Evolutionary conservation across 2,888 invertebrate genomes (phyloP).

Genomic region (Melanargia galathea): DNA sequence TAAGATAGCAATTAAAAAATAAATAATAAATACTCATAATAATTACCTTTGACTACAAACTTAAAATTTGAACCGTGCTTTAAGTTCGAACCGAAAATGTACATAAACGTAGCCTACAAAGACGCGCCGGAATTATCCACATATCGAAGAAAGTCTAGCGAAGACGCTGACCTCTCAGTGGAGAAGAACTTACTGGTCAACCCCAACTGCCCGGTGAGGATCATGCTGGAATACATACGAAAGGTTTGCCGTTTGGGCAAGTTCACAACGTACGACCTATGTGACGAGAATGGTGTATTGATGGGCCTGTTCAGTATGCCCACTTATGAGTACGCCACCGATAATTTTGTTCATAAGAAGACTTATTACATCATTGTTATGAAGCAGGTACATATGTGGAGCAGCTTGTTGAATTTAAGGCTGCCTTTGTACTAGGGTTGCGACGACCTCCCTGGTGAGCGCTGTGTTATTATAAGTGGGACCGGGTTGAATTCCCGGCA

Average conservation of each 20-base stretch:
- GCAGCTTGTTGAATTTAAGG: too few relatives aligned
- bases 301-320: slow-evolving; percentile 59
- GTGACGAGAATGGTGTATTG: slow-evolving; percentile 58
- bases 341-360: slow-evolving; percentile 62
- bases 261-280: slow-evolving; percentile 65
- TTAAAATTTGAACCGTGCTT: too few relatives aligned
- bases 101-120: slow-evolving; percentile 62
- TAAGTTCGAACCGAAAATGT: slow-evolving; percentile 56
- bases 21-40: too few relatives aligned
- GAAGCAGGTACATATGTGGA: slow-evolving; percentile 47
- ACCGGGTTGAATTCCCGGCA: too few relatives aligned
- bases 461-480: too few relatives aligned
- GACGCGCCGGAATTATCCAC: slow-evolving; percentile 63
- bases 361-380: slow-evolving; percentile 67
- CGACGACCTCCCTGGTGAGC: too few relatives aligned
- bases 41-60: too few relatives aligned
- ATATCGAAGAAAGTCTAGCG: slow-evolving; percentile 44
- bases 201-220: slow-evolving; percentile 64
- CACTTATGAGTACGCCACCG: slow-evolving; percentile 59
- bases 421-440: too few relatives aligned
- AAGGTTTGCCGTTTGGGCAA: slow-evolving; percentile 63
- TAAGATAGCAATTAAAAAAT: too few relatives aligned
- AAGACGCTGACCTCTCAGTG: slow-evolving; percentile 49
- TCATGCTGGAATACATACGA: slow-evolving; percentile 72
- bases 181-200: slow-evolving; percentile 68